Base-by-base conservation (phyloP, 2,113 vertebrate genomes). In the Misgurnus mizolepis region DNA sequence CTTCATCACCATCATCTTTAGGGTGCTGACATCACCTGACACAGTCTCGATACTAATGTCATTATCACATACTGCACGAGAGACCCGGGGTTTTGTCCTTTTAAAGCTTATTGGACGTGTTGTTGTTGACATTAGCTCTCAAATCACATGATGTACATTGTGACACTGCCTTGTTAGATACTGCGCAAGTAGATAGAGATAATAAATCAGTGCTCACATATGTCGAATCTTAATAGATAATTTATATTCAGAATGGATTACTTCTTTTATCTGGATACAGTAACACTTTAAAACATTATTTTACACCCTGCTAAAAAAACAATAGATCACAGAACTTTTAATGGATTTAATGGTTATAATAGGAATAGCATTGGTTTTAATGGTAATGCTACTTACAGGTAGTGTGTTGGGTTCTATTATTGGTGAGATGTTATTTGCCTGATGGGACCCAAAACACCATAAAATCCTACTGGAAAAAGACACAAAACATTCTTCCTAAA, bases 1-100 rank as follows among this genome's bases (percentile, higher is more conserved):
- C 53, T 41, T 74, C 69, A 22, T 18, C 68, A 41, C 18, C 50
- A 53, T 3, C 68, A 55, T 50, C 47, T 5, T 50, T 18, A 22
- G 67, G 10, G 67, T 55, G 68, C 49, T 71, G 68, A 55, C 50
- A 71, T 73, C 71, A 61, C 39, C 40, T 17, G 56, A 74, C 40
- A 74, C 56, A 18, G n/a, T 43, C 5, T 17, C 55, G n/a, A 6
- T 41, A 41, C 15, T 58, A 55, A 58, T 58, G 50, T 56, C 60
- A 22, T 61, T 45, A 45, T 47, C 7, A 45, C 56, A 53, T 15
- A 53, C 22, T 61, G 56, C 71, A 3, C 3, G 27, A 34, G 27
- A 34, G 27, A 47, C 55, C 22, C 39, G 18, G 68, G 39, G 47
- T 60, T 60, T 73, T 43, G 39, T 22, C n/a, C 5, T 12, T 58